Percentiles rank a stretch among this genome's conserved stretches.
phyloP scores from a whole-genome alignment of 2,888 invertebrate species.

The Blastobasis adustella region DNA sequence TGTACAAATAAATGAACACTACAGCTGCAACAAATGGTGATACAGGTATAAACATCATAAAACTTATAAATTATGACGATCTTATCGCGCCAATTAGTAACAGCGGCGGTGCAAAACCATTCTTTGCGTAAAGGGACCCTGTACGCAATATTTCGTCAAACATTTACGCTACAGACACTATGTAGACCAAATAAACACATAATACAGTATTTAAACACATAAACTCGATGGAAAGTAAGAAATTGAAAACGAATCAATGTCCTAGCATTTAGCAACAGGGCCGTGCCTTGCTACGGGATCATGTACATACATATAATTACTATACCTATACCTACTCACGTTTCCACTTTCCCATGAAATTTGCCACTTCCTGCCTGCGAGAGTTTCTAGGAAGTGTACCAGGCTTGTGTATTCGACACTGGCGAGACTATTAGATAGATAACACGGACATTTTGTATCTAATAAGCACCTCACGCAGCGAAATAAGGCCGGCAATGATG shows the following conservation, averaged over 20 bases:
- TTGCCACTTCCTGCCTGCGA: conserved; percentile 23
- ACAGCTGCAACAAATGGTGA: too few species aligned
- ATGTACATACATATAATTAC: conserved; percentile 27
- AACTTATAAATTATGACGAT: too few species aligned
- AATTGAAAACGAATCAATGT: conserved; percentile 50
- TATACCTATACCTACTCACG: conserved; percentile 18
- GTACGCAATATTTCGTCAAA: too few species aligned
- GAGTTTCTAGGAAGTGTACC: conserved; percentile 12
- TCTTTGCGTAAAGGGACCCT: too few species aligned
- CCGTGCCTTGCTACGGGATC: conserved; percentile 38
- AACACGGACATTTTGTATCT: conserved; percentile 24
- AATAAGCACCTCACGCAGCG: conserved; percentile 32
- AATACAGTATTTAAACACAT: too few species aligned
- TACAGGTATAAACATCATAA: too few species aligned
- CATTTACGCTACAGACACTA: too few species aligned
- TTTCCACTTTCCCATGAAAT: conserved; percentile 27
- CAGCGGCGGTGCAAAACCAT: too few species aligned
- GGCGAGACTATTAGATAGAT: conserved; percentile 26
- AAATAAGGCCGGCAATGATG: conserved; percentile 31
- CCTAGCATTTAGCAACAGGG: conserved; percentile 55
- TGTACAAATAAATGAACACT: too few species aligned
- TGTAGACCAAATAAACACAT: too few species aligned
- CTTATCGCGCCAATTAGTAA: too few species aligned
- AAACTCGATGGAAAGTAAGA: conserved; percentile 16
- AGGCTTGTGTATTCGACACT: conserved; percentile 17